These are phyloP conservation scores for Oplegnathus fasciatus DNA, from an alignment of 2,113 vertebrate species.

Conservation along the genomic window DNA sequence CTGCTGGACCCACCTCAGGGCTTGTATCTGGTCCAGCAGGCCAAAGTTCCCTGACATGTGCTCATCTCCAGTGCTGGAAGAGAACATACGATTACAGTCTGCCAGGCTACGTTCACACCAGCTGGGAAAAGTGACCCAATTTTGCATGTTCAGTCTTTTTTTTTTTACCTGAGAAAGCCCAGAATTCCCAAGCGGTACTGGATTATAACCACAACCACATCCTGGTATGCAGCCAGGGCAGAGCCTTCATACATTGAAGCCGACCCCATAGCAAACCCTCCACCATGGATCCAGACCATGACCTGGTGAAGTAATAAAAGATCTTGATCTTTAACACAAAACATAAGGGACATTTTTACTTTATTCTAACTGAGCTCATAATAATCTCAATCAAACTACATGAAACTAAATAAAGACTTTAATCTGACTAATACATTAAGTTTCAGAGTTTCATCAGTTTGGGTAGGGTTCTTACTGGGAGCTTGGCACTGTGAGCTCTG, in stretches of 20 bases:
- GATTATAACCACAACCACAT: conserved; percentile 88
- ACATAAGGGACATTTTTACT: background rate
- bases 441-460: background rate
- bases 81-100: conserved; percentile 4
- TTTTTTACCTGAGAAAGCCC: conserved; percentile 88
- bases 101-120: background rate
- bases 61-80: conserved; percentile 89
- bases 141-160: background rate
- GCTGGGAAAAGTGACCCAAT: background rate
- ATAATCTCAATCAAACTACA: background rate
- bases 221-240: conserved; percentile 86
- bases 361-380: background rate
- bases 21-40: conserved; percentile 90
- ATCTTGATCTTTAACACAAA: conserved; percentile 3
- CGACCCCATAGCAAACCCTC: conserved; percentile 74
- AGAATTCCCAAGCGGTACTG: conserved; percentile 89
- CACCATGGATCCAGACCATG: conserved; percentile 92
- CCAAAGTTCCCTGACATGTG: conserved; percentile 89
- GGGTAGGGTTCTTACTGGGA: conserved; percentile 81
- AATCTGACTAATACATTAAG: background rate
- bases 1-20: conserved; percentile 90
- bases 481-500: conserved; percentile 66
- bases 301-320: conserved; percentile 81
- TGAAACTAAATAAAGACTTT: background rate
- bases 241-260: conserved; percentile 86